phyloP scores from a whole-genome alignment of 1,140 invertebrate genomes.

The Anadara kagoshimensis region DNA sequence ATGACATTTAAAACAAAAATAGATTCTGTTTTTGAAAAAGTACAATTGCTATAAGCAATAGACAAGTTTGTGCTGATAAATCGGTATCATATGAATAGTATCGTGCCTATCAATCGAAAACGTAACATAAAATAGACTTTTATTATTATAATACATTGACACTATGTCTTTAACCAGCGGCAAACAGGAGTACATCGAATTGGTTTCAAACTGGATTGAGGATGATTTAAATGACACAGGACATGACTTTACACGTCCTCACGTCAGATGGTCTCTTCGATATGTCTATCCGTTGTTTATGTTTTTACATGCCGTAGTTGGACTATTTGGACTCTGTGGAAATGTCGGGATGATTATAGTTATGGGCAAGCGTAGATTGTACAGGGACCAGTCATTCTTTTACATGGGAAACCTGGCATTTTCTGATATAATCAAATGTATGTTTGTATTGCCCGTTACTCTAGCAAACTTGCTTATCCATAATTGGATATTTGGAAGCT shows the following conservation, averaged over 20 bases:
- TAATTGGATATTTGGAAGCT: slow-evolving; percentile 85
- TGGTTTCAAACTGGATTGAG: slow-evolving; percentile 48
- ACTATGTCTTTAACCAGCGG: background rate
- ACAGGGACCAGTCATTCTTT: slow-evolving; percentile 80
- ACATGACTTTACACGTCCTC: slow-evolving; percentile 66
- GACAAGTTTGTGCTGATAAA: no score
- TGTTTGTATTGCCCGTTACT: slow-evolving; percentile 81
- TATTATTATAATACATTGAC: no score
- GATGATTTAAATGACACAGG: slow-evolving; percentile 45
- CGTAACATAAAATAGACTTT: no score
- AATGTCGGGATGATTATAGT: slow-evolving; percentile 80
- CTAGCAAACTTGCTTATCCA: slow-evolving; percentile 81
- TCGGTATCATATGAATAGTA: no score
- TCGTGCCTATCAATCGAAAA: no score
- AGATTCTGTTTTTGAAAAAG: no score
- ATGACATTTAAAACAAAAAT: no score
- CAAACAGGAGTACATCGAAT: slow-evolving; percentile 46
- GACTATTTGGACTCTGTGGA: slow-evolving; percentile 77
- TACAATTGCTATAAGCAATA: no score
- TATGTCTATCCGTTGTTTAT: slow-evolving; percentile 80
- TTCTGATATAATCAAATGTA: slow-evolving; percentile 81
- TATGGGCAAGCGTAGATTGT: slow-evolving; percentile 78
- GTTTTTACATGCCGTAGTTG: slow-evolving; percentile 79
- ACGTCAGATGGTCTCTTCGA: slow-evolving; percentile 65
- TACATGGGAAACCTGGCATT: slow-evolving; percentile 82